Percentiles rank a stretch among this genome's conserved stretches.
phyloP scores from a whole-genome alignment of 2,113 vertebrate genomes.

The Antigone vipio region DNA sequence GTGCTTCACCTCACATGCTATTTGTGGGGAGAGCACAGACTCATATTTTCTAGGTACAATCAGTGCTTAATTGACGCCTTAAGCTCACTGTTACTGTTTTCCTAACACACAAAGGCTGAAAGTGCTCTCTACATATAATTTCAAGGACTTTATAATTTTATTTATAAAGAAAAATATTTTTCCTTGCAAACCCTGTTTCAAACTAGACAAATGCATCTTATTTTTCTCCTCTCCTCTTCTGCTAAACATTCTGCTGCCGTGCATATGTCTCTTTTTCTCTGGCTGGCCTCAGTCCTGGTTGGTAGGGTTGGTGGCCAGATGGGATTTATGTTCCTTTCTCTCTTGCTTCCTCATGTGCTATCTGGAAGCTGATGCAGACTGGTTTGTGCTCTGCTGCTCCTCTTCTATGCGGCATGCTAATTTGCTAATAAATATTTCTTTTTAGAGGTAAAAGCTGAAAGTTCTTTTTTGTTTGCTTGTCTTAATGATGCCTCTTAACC shows the following conservation, averaged over 20 bases:
- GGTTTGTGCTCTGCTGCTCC: not conserved
- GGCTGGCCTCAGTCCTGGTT: constrained; percentile 41
- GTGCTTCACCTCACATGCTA: not conserved
- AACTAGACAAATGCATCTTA: not conserved
- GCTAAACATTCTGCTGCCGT: constrained; percentile 37
- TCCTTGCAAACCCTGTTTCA: not conserved
- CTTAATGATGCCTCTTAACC: not conserved
- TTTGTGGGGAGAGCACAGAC: not conserved
- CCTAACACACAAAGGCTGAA: not conserved
- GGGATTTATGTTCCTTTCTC: constrained; percentile 47
- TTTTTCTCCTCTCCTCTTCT: constrained; percentile 14
- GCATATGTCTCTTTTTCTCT: constrained; percentile 35
- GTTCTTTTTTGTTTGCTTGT: not conserved
- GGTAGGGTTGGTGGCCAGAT: constrained; percentile 50
- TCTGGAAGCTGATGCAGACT: constrained; percentile 33
- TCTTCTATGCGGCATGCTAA: not conserved
- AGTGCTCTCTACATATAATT: not conserved
- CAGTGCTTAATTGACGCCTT: not conserved
- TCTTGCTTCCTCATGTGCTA: constrained; percentile 32
- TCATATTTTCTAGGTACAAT: not conserved
- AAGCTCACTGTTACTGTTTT: not conserved
- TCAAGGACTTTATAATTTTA: not conserved
- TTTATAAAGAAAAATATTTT: constrained; percentile 2
- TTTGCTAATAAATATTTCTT: constrained; percentile 25
- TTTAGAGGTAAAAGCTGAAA: not conserved